Evolutionary conservation across 2,113 vertebrate species (phyloP).

Genomic region (Typhlomys cinereus): DNA sequence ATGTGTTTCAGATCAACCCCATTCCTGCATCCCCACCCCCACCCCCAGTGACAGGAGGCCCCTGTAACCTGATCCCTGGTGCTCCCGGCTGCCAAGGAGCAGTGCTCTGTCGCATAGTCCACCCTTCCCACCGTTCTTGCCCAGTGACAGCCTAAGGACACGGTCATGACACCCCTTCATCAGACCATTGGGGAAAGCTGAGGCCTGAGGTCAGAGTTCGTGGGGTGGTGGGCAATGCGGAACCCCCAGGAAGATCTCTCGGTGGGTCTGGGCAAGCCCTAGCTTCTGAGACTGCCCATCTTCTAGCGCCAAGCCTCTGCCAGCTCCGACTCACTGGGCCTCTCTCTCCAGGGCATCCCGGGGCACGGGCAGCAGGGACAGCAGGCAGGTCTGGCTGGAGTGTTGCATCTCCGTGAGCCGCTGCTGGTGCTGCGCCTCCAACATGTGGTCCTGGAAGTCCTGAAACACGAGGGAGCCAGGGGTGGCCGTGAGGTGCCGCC

Average conservation of each 20-base stretch:
- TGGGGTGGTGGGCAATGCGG: not conserved
- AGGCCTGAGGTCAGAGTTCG: not conserved
- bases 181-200: not conserved
- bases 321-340: slow-evolving; percentile 84
- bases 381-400: slow-evolving; percentile 94
- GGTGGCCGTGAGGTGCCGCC: not conserved
- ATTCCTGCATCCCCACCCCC: too few species aligned
- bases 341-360: slow-evolving; percentile 87
- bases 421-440: slow-evolving; percentile 93
- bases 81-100: not conserved
- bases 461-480: slow-evolving; percentile 66
- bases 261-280: not conserved
- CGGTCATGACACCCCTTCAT: not conserved
- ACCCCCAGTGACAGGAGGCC: not conserved
- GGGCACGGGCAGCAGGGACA: slow-evolving; percentile 92
- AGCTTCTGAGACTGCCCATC: not conserved
- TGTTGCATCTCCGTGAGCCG: slow-evolving; percentile 95
- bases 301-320: not conserved
- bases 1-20: not conserved
- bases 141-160: not conserved
- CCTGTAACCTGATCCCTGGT: not conserved
- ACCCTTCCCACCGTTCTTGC: not conserved
- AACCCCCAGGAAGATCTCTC: not conserved
- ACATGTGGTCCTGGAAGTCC: slow-evolving; percentile 96
- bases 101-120: not conserved